Percentiles rank a stretch among this genome's conserved stretches.
These are phyloP conservation scores for Corythoichthys haematopterus DNA, from an alignment of 2,113 vertebrate species.

Conservation along the genomic window DNA sequence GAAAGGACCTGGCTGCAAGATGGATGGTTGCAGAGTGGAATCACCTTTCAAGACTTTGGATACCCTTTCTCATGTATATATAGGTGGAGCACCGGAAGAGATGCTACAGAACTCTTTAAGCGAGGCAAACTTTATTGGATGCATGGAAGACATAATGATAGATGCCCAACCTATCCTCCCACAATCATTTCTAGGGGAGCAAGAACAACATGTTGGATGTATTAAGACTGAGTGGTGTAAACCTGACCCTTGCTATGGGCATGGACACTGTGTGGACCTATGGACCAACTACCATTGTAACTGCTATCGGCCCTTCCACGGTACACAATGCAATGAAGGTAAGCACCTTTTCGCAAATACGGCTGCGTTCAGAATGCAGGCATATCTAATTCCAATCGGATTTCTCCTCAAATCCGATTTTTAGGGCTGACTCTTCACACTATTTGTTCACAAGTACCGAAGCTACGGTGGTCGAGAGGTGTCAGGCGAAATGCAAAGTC, in stretches of 20 bases:
- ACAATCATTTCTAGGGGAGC: constrained; percentile 23
- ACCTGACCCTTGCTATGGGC: constrained; percentile 73
- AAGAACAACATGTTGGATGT: constrained; percentile 69
- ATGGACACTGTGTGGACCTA: constrained; percentile 80
- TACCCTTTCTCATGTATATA: constrained; percentile 35
- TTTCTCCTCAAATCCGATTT: not conserved
- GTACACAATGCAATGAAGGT: constrained; percentile 78
- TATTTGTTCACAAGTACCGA: no score
- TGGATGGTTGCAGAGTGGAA: constrained; percentile 60
- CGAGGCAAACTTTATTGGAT: constrained; percentile 76
- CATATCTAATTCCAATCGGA: not conserved
- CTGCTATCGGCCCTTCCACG: constrained; percentile 79
- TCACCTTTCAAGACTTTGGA: constrained; percentile 34
- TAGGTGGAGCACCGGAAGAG: constrained; percentile 72
- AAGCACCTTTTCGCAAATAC: constrained; percentile 31
- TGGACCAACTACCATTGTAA: constrained; percentile 83
- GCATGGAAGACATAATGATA: constrained; percentile 81
- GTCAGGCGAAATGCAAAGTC: no score
- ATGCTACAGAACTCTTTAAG: constrained; percentile 54
- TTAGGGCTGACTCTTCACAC: no score
- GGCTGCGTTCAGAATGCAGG: not conserved
- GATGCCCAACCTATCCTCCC: constrained; percentile 74
- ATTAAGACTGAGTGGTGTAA: constrained; percentile 79
- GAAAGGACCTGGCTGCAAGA: constrained; percentile 63
- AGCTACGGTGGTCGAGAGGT: no score